Base-by-base conservation (phyloP, 1,140 invertebrate genomes). In the Pseudomyrmex sp. region DNA sequence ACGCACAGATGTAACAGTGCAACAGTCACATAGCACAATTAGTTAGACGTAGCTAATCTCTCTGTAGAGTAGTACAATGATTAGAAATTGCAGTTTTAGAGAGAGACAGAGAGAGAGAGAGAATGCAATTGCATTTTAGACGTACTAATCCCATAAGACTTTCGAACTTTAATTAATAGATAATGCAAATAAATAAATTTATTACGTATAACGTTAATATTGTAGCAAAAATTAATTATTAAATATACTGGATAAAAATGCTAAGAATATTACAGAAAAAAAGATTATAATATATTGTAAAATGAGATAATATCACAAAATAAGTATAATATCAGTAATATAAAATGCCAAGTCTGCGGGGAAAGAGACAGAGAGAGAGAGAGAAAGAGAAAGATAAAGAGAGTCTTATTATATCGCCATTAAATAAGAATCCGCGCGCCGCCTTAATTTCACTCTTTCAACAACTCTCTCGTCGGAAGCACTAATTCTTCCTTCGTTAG, bases 401-500 rank as follows among this genome's bases (percentile, higher is more conserved):
- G 54, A 48, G 54, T 54, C 70, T 59, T 59, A 80, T 80, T 59
- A 80, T 80, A 52, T 80, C 15, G 68, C n/a, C 56, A 80, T 80
- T 80, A 80, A 80, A 61, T 80, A 77, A 77, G 66, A 80, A 80
- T 80, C 52, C 50, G 54, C 61, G 68, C 52, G 68, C 52, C 68
- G 76, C 66, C 72, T 46, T 80, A 80, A 80, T 80, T 80, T 80
- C 8, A 44, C 66, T 80, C 52, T 15, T 79, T 79, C 76, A 69
- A 59, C 65, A 70, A 79, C 65, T 79, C 76, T 72, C 54, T 50
- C 54, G 26, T 54, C 23, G 76, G n/a, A 13, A 80, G 46, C 54
- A 72, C 66, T 80, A 80, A 80, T 80, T 70, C 66, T 80, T 72
- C 66, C 66, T 80, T 80, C 76, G 76, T 80, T 80, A 80, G 68